Conservation (phyloP, 2,888 invertebrate species). For the Plagodis pulveraria region DNA sequence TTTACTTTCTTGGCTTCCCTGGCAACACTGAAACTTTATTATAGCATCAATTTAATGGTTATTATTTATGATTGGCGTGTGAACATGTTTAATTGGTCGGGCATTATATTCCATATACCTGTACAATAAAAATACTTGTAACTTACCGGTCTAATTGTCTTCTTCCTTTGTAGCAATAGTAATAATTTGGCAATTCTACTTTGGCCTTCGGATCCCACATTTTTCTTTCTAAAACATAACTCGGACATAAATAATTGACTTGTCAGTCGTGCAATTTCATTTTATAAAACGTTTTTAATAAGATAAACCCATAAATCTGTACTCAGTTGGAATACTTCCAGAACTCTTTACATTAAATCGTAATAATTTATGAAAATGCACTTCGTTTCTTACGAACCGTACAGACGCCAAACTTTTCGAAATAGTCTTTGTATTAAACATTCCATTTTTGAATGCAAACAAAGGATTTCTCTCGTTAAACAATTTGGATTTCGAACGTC, state of each 20-base stretch:
- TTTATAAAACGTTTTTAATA: constrained; percentile 35
- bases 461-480: constrained; percentile 65
- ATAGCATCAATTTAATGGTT: constrained; percentile 65
- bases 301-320: constrained; percentile 47
- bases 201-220: constrained; percentile 13
- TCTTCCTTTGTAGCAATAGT: constrained; percentile 16
- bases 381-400: constrained; percentile 17
- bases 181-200: constrained; percentile 23
- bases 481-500: constrained; percentile 66
- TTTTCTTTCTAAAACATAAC: constrained; percentile 20
- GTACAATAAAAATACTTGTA: constrained; percentile 32
- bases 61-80: constrained; percentile 73
- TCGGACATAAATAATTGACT: constrained; percentile 29
- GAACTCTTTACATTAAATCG: constrained; percentile 43
- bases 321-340: constrained; percentile 53
- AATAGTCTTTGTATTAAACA: constrained; percentile 48
- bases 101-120: constrained; percentile 39
- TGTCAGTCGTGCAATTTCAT: constrained; percentile 40
- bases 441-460: constrained; percentile 61
- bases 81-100: constrained; percentile 60
- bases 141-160: constrained; percentile 8
- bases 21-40: constrained; percentile 60
- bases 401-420: constrained; percentile 24
- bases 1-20: constrained; percentile 59
- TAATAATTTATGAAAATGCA: constrained; percentile 44